Base-by-base conservation (phyloP, 1,140 invertebrate genomes). In the Bombus waltoni region DNA sequence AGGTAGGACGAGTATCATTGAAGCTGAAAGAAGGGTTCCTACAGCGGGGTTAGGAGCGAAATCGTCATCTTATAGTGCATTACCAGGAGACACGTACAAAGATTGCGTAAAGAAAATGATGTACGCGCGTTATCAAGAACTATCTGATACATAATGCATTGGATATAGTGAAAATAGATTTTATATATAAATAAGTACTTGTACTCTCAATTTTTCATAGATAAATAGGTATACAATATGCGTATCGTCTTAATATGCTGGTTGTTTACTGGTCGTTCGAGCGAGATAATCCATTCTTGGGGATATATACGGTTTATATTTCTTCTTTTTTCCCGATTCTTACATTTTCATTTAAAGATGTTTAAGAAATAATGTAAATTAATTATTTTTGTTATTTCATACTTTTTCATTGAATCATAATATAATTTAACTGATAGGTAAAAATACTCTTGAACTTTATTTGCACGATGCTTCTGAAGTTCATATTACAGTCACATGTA, bases 21-120 rank as follows among this genome's bases (percentile, higher is more conserved):
- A 98, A 96, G 96, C 96, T 57, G 96, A 97, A 91, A 95, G 96
- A 83, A 96, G 97, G 85, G 96, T 96, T 74, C 96, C 96, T 87
- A 97, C 96, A 44, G 97, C 96, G 65, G 98, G 97, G 57, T 95
- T 98, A 53, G 98, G 98, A 11, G 97, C 97, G 71, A 97, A 97
- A 93, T 95, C 96, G 42, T 96, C 97, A 6, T 96, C 97, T 10
- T 97, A 98, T 90, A 97, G 96, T 75, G 97, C 97, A 9, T 96
- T 97, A 80, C 97, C 98, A 4, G 97, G 97, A 2, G 98, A 98
- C 92, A 98, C 97, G 0, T 99, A 99, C 93, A 97, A 98, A 95
- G 98, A 98, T 91, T 98, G 98, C 93, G 98, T 98, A 1, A 98
- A 98, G 93, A 98, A 98, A 95, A 97, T 98, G 93, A 98, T 98